These are phyloP conservation scores for Tetramorium parvispinum DNA, from an alignment of 1,140 invertebrate genomes.

Conservation along the genomic window DNA sequence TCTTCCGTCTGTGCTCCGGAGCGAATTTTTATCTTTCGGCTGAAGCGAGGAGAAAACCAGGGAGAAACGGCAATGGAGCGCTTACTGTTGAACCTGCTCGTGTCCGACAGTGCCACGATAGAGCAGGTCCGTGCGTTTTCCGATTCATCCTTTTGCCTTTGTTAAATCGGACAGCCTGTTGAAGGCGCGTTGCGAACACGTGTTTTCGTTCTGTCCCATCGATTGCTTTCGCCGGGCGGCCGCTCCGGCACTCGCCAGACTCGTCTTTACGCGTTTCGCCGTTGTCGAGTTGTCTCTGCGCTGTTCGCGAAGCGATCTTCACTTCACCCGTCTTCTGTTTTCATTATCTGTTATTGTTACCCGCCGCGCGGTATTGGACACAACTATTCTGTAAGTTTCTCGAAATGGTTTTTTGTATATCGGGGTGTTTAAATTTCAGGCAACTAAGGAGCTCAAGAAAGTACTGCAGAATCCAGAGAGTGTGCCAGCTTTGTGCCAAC, in stretches of 20 bases:
- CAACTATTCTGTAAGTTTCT: neutral
- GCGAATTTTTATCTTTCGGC: constrained; percentile 50
- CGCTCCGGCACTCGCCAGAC: neutral
- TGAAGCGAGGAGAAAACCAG: neutral
- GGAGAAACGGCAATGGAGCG: constrained; percentile 83
- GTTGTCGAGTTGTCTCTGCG: neutral
- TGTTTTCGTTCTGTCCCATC: constrained; percentile 60
- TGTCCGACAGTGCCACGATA: constrained; percentile 86
- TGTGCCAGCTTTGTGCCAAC: constrained; percentile 86
- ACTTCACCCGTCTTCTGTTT: neutral
- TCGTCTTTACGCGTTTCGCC: neutral
- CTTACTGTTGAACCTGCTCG: constrained; percentile 85
- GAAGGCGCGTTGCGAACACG: constrained; percentile 64
- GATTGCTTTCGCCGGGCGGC: neutral
- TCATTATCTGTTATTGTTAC: neutral
- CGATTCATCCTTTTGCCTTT: neutral
- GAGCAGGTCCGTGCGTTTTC: constrained; percentile 84
- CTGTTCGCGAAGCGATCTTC: neutral
- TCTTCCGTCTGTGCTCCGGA: constrained; percentile 21
- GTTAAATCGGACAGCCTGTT: neutral
- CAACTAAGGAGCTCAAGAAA: constrained; percentile 88
- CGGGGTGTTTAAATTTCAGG: constrained; percentile 83
- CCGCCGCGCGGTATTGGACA: neutral
- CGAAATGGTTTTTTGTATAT: constrained; percentile 1
- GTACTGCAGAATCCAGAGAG: constrained; percentile 88